Percentiles rank a stretch among this genome's conserved stretches.
Evolutionary conservation across 2,888 invertebrate genomes (phyloP).

Genomic region (Clanis bilineata): DNA sequence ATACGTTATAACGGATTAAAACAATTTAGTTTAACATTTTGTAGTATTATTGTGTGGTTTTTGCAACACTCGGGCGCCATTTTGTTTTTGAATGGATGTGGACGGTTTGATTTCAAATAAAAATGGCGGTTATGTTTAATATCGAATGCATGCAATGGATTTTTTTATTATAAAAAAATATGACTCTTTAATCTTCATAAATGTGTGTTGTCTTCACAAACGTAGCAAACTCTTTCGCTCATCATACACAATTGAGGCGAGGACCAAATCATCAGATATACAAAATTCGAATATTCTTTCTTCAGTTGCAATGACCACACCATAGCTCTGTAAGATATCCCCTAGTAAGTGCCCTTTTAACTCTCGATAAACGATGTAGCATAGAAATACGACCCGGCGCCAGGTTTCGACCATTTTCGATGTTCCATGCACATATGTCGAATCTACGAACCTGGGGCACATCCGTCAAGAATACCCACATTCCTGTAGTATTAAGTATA

Average conservation of each 20-base stretch:
- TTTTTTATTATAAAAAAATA: too few species aligned
- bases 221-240: neutral
- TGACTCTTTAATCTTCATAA: too few species aligned
- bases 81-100: neutral
- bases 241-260: slow-evolving; percentile 11
- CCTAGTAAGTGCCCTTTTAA: slow-evolving; percentile 70
- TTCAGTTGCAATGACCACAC: slow-evolving; percentile 25
- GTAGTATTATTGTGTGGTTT: slow-evolving; percentile 3
- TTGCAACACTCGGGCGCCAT: neutral
- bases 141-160: neutral
- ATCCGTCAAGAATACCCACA: slow-evolving; percentile 60
- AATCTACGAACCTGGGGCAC: slow-evolving; percentile 25
- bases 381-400: slow-evolving; percentile 26
- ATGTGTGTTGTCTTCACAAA: neutral
- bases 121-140: neutral
- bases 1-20: slow-evolving; percentile 15
- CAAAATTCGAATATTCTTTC: neutral
- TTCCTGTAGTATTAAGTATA: slow-evolving; percentile 71
- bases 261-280: slow-evolving; percentile 8
- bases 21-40: slow-evolving; percentile 5
- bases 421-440: slow-evolving; percentile 1
- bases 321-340: slow-evolving; percentile 48
- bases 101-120: neutral
- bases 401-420: slow-evolving; percentile 2
- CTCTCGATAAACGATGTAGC: slow-evolving; percentile 35